Evolutionary conservation across 2,797 vertebrate genomes (phyloP).

Genomic region (Carcharodon carcharias): DNA sequence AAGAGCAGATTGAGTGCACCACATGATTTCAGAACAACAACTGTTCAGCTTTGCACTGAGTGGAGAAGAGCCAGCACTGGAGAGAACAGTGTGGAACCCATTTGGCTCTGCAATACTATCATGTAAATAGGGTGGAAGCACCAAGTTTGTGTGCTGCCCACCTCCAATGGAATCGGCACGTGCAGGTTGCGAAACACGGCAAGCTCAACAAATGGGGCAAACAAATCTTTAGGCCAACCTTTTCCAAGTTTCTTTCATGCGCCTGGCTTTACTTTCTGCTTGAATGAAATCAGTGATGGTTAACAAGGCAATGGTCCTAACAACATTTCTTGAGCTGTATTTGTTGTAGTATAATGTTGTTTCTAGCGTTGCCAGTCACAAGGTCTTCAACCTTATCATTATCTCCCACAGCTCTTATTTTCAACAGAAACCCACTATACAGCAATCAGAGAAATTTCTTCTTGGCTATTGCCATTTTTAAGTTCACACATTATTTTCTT

Average conservation of each 20-base stretch:
- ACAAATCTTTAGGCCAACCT: no score
- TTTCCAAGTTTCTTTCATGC: neutral
- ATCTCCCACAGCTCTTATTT: neutral
- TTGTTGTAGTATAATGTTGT: neutral
- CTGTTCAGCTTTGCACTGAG: no score
- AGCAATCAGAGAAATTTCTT: neutral
- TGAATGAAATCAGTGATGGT: neutral
- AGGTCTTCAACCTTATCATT: neutral
- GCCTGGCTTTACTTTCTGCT: neutral
- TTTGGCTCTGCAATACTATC: no score
- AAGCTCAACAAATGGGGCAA: no score
- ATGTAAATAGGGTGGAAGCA: no score
- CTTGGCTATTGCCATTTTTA: neutral
- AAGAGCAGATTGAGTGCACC: no score
- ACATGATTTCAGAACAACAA: no score
- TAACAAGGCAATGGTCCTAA: neutral
- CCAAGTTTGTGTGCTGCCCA: no score
- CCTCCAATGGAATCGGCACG: no score
- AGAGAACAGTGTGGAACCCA: no score
- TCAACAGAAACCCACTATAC: neutral
- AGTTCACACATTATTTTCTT: neutral
- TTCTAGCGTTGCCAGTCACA: neutral
- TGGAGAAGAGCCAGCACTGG: no score
- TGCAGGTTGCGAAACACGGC: no score
- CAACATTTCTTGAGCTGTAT: neutral